phyloP scores from a whole-genome alignment of 2,888 invertebrate species.

The Spilarctia lutea region DNA sequence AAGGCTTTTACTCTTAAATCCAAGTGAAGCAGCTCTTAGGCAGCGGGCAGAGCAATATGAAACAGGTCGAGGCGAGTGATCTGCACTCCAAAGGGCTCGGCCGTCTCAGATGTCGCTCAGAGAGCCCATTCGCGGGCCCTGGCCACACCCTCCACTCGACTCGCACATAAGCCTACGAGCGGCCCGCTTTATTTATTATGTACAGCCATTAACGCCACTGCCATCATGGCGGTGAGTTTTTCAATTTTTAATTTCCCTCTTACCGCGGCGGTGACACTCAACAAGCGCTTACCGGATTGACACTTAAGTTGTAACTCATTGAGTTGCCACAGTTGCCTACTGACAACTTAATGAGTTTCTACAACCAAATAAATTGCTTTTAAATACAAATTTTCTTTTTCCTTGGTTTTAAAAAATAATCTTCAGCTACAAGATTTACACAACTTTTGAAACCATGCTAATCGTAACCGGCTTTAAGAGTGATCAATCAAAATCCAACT shows the following conservation, averaged over 20 bases:
- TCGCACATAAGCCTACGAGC: constrained; percentile 83
- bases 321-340: constrained; percentile 51
- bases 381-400: not conserved
- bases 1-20: constrained; percentile 84
- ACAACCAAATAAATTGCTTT: constrained; percentile 54
- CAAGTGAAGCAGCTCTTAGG: constrained; percentile 82
- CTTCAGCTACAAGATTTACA: not conserved
- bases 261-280: constrained; percentile 71
- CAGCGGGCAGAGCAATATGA: constrained; percentile 83
- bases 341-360: constrained; percentile 63
- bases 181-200: constrained; percentile 86
- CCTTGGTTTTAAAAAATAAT: not conserved
- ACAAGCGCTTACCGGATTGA: constrained; percentile 75
- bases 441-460: not conserved
- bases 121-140: constrained; percentile 84
- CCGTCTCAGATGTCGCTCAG: constrained; percentile 84
- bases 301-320: constrained; percentile 77
- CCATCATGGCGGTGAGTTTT: constrained; percentile 85
- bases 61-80: constrained; percentile 81
- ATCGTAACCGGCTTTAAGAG: not conserved
- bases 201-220: constrained; percentile 85
- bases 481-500: not conserved
- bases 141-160: constrained; percentile 86
- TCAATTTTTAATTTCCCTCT: constrained; percentile 86
- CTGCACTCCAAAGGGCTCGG: constrained; percentile 82